Evolutionary conservation across 1,140 invertebrate species (phyloP).

Genomic region (Nebria ingens): DNA sequence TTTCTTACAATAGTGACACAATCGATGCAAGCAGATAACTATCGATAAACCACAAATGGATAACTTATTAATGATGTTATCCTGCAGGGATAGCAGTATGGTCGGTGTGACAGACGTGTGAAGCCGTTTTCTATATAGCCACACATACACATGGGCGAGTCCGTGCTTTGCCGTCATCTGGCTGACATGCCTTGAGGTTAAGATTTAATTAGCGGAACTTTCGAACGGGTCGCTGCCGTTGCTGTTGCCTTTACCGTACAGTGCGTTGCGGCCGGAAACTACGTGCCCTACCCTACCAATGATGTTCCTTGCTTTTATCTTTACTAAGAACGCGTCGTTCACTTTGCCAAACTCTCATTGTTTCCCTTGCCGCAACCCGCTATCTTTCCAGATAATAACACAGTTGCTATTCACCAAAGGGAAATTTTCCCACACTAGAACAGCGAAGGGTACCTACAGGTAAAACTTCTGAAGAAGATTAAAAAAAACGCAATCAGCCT

Average conservation of each 20-base stretch:
- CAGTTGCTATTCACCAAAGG: not conserved
- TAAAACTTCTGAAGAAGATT: no score
- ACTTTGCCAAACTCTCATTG: not conserved
- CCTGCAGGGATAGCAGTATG: not conserved
- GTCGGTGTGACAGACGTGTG: not conserved
- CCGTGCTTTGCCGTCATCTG: not conserved
- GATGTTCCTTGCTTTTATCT: not conserved
- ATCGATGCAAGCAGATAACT: not conserved
- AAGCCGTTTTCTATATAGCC: not conserved
- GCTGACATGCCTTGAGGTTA: slow-evolving; percentile 7
- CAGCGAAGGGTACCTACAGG: no score
- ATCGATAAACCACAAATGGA: not conserved
- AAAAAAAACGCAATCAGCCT: no score
- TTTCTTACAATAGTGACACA: no score
- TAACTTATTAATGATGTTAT: not conserved
- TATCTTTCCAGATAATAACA: not conserved
- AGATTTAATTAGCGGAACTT: slow-evolving; percentile 9
- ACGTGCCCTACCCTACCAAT: slow-evolving; percentile 1
- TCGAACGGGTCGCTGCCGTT: not conserved
- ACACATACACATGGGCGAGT: not conserved
- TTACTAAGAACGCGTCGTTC: no score
- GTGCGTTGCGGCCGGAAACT: slow-evolving; percentile 3
- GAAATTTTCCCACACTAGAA: no score
- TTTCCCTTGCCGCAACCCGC: not conserved
- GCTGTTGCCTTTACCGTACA: not conserved